phyloP scores from a whole-genome alignment of 1,140 invertebrate species.

The Psilanteris sp. region DNA sequence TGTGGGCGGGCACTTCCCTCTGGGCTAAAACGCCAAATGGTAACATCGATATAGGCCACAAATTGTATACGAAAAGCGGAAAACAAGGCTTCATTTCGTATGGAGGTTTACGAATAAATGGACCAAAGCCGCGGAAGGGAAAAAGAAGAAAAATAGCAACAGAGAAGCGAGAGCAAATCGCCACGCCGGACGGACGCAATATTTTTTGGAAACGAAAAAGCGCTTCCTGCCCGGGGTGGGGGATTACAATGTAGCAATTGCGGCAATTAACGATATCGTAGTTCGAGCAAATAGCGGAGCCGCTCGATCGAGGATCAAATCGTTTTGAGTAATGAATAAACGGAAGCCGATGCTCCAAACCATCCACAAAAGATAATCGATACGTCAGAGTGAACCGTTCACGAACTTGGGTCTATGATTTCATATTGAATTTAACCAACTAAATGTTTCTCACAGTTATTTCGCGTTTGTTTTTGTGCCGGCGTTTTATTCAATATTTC shows the following conservation, averaged over 20 bases:
- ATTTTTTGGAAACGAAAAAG: slow-evolving; percentile 64
- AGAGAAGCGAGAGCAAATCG: slow-evolving; percentile 23
- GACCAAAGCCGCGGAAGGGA: slow-evolving; percentile 50
- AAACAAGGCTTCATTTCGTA: slow-evolving; percentile 65
- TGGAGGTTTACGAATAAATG: slow-evolving; percentile 64
- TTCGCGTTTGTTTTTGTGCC: slow-evolving; percentile 13
- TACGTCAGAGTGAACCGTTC: slow-evolving; percentile 42
- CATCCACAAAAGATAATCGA: slow-evolving; percentile 57
- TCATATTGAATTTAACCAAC: slow-evolving; percentile 45
- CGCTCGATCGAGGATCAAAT: slow-evolving; percentile 50
- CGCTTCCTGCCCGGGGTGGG: slow-evolving; percentile 50
- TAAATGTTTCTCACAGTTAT: slow-evolving; percentile 31
- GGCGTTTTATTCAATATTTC: slow-evolving; percentile 20
- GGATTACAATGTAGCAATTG: slow-evolving; percentile 33
- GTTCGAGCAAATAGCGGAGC: slow-evolving; percentile 53
- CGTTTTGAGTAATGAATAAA: slow-evolving; percentile 63
- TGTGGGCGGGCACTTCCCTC: slow-evolving; percentile 77
- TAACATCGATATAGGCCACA: slow-evolving; percentile 68
- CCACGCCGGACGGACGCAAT: slow-evolving; percentile 48
- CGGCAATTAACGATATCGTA: slow-evolving; percentile 64
- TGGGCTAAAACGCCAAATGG: slow-evolving; percentile 78
- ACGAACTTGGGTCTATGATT: slow-evolving; percentile 49
- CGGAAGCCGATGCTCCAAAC: slow-evolving; percentile 55
- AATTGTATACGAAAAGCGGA: slow-evolving; percentile 65
- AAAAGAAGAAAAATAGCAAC: slow-evolving; percentile 31